A percentile compares a stretch with the other conserved stretches of the same genome.
Conservation (phyloP, 2,113 vertebrate genomes). For the Telmatochromis sp. region DNA sequence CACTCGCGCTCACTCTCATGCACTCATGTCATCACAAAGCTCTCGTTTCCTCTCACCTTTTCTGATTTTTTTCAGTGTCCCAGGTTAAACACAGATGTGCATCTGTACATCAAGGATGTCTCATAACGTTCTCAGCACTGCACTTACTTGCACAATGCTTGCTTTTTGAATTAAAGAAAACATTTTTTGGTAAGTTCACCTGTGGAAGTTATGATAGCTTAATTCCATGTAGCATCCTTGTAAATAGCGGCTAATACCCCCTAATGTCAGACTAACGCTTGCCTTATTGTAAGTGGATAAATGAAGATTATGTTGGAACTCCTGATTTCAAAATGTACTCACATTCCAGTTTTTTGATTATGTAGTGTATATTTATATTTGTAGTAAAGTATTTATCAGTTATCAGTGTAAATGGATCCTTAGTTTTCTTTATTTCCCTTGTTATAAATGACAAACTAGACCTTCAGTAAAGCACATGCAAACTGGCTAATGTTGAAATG, state of each 20-base stretch:
- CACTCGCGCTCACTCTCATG: neutral
- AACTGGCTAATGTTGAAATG: neutral
- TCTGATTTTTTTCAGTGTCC: neutral
- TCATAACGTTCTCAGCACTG: neutral
- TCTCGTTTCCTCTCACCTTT: neutral
- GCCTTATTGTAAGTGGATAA: slow-evolving; percentile 39
- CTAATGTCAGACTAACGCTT: slow-evolving; percentile 35
- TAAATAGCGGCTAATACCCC: slow-evolving; percentile 32
- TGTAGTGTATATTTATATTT: slow-evolving; percentile 59
- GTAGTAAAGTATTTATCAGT: slow-evolving; percentile 48
- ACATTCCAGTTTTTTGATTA: slow-evolving; percentile 52
- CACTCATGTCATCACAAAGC: neutral
- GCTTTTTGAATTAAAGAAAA: neutral
- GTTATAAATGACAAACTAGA: neutral
- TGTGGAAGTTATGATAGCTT: neutral
- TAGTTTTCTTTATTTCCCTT: neutral
- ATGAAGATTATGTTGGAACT: slow-evolving; percentile 3
- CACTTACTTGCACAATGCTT: slow-evolving; percentile 47
- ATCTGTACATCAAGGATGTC: neutral
- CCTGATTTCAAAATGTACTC: slow-evolving; percentile 27
- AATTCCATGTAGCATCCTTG: slow-evolving; percentile 19
- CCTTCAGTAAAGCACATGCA: neutral
- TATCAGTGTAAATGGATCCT: slow-evolving; percentile 2
- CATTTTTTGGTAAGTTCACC: neutral
- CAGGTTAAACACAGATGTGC: neutral